A percentile compares a stretch with the other conserved stretches of the same genome.
Evolutionary conservation across 2,888 invertebrate genomes (phyloP).

Genomic region (Drosophila meridionalis): DNA sequence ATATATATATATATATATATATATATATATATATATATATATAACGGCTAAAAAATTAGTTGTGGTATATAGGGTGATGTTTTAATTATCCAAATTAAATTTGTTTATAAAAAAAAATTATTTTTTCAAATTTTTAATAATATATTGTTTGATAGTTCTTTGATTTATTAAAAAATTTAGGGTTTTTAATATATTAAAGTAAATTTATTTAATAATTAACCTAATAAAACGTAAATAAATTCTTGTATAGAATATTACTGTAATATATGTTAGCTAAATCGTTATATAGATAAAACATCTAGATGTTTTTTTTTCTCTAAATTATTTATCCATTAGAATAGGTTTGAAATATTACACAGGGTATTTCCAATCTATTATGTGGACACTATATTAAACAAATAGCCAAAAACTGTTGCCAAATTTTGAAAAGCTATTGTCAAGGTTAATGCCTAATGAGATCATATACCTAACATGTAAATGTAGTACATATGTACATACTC

Average conservation of each 20-base stretch:
- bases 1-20: no score
- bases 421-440: conserved; percentile 25
- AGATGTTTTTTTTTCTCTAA: neutral
- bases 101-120: no score
- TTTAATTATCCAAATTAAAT: no score
- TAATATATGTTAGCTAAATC: neutral
- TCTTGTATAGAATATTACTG: neutral
- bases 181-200: no score
- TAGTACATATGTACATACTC: no score
- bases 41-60: no score
- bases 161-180: no score
- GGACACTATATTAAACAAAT: neutral
- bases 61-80: no score
- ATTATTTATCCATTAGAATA: neutral
- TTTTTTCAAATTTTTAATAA: no score
- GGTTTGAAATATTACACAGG: neutral
- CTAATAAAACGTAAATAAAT: no score
- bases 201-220: no score
- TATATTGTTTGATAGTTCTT: no score
- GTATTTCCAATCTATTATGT: conserved; percentile 1
- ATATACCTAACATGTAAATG: neutral
- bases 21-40: neutral
- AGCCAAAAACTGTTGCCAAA: conserved; percentile 27
- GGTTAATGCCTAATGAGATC: conserved; percentile 43
- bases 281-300: neutral